These are phyloP conservation scores for Pseudomyrmex flavicornis DNA, from an alignment of 1,140 invertebrate genomes.

Conservation along the genomic window DNA sequence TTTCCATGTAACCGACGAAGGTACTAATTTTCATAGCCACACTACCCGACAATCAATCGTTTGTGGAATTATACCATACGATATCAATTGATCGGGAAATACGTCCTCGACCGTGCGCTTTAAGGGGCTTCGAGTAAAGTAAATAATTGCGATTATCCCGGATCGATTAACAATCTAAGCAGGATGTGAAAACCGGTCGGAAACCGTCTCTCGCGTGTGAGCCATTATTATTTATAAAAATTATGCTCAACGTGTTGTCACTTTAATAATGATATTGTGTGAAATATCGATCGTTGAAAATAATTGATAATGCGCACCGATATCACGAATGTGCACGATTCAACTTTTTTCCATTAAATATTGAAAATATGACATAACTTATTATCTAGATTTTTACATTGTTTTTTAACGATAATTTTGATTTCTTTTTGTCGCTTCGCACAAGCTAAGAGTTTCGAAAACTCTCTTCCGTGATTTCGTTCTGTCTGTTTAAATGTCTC, in stretches of 20 bases:
- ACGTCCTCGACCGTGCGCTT: background rate
- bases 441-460: slow-evolving; percentile 5
- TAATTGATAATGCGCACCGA: too few relatives aligned
- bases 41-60: slow-evolving; percentile 59
- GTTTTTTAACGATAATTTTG: too few relatives aligned
- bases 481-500: background rate
- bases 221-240: slow-evolving; percentile 51
- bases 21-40: slow-evolving; percentile 57
- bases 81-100: slow-evolving; percentile 38
- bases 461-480: background rate
- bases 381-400: too few relatives aligned
- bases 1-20: slow-evolving; percentile 18
- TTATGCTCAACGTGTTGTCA: slow-evolving; percentile 10
- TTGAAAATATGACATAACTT: too few relatives aligned
- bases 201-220: slow-evolving; percentile 8
- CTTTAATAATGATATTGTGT: background rate
- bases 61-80: slow-evolving; percentile 3
- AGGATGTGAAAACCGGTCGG: slow-evolving; percentile 61
- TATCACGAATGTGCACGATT: too few relatives aligned
- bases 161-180: slow-evolving; percentile 51
- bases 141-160: slow-evolving; percentile 20
- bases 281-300: slow-evolving; percentile 18
- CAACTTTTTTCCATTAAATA: too few relatives aligned
- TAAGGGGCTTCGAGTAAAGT: slow-evolving; percentile 8
- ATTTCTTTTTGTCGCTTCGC: background rate